Evolutionary conservation across 2,113 vertebrate genomes (phyloP), one percentile per base, ranked within the genome.

Genomic region (Dunckerocampus dactyliophorus): DNA sequence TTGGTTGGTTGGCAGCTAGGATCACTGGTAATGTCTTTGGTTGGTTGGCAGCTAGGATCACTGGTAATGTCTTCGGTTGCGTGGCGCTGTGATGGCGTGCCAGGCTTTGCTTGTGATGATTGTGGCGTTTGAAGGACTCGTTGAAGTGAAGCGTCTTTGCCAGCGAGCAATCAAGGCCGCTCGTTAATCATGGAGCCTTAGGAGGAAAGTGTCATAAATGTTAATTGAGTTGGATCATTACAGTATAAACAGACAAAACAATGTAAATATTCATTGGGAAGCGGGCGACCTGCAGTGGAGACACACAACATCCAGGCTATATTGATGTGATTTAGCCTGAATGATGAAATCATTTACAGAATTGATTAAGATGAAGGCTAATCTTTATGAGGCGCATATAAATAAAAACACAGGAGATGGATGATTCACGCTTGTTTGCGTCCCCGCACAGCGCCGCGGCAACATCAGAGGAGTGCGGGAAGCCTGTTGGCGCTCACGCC

Each of bases 131-230:
- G 37, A 12, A 39, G 10, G 11, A 39, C 24, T 28, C 24, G 24
- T 34, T 4, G 31, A 34, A 34, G 31, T 5, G 31, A 34, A 34
- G 5, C 31, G 24, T 28, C 24, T 28, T 28, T 2, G 53, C 74
- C 45, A 15, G 75, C 64, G 31, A 5, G n/a, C 68, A 78, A 82
- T 88, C 82, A 75, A 85, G 85, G 81, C 47, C 12, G 3, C 71
- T 80, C 77, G 79, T 87, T 76, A 81, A 89, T 89, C 84, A 88
- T 87, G 82, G 82, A 3, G 72, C 75, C 74, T 71, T 73, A 51
- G 71, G 79, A 85, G 76, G 77, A 71, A 81, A 88, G 74, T 80
- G 87, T 85, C 86, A 87, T 85, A 85, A 87, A 88, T 78, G 71
- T 43, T 43, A 43, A 43, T 43, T 43, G 11, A 14, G 39, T 14